These are phyloP conservation scores for Lepus americanus DNA, from an alignment of 2,113 vertebrate species.

Conservation along the genomic window DNA sequence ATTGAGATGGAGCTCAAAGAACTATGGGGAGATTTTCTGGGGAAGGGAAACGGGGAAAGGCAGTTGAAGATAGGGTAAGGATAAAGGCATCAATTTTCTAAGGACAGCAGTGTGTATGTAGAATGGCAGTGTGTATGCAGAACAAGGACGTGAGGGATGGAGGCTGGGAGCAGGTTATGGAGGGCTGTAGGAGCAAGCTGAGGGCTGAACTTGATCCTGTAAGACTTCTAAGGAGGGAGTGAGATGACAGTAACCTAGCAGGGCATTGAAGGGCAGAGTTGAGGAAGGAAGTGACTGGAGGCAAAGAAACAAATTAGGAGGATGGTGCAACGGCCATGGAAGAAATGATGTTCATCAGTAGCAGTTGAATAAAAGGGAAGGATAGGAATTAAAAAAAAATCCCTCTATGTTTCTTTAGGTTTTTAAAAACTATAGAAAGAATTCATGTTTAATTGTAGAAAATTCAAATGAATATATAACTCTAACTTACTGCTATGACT, in stretches of 20 bases:
- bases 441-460: background rate
- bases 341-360: background rate
- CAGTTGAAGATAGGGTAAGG: background rate
- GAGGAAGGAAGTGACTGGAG: background rate
- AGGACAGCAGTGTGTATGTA: background rate
- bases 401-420: background rate
- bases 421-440: background rate
- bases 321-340: background rate
- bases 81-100: accelerated
- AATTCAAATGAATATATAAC: background rate
- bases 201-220: background rate
- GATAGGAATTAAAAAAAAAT: background rate
- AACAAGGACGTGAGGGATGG: background rate
- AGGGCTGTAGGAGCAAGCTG: background rate
- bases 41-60: background rate
- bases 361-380: background rate
- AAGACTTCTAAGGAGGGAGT: background rate
- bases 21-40: background rate
- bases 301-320: background rate
- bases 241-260: background rate
- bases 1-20: background rate
- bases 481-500: background rate
- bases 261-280: background rate
- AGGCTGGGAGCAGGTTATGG: background rate
- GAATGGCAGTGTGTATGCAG: background rate